phyloP scores from a whole-genome alignment of 1,140 invertebrate species.

The Drosophila burlai region DNA sequence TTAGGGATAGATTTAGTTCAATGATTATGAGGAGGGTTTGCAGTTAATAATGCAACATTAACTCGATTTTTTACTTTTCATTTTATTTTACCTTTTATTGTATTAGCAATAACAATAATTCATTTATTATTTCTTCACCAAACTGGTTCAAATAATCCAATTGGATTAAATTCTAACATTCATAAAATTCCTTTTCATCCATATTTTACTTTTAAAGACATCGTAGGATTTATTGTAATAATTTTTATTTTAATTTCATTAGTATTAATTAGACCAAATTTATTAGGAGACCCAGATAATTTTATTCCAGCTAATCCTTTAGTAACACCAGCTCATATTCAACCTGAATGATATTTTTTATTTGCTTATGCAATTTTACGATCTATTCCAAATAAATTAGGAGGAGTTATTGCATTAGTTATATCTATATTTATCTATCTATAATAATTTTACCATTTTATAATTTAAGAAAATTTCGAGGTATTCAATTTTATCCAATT shows the following conservation, averaged over 20 bases:
- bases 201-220: constrained; percentile 88
- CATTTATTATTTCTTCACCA: constrained; percentile 88
- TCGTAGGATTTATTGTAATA: constrained; percentile 87
- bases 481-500: constrained; percentile 86
- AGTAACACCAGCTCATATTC: constrained; percentile 89
- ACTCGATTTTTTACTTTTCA: constrained; percentile 90
- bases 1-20: constrained; percentile 85
- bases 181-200: constrained; percentile 88
- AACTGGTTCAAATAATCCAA: constrained; percentile 87
- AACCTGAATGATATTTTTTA: constrained; percentile 92
- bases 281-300: constrained; percentile 89
- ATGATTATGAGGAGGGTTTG: constrained; percentile 90
- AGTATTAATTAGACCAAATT: constrained; percentile 86
- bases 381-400: constrained; percentile 91
- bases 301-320: constrained; percentile 89
- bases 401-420: constrained; percentile 88
- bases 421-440: constrained; percentile 89
- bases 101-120: constrained; percentile 87
- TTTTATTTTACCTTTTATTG: constrained; percentile 89
- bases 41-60: constrained; percentile 89
- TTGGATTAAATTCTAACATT: constrained; percentile 87
- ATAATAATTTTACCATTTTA: constrained; percentile 87
- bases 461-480: constrained; percentile 86
- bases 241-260: constrained; percentile 85
- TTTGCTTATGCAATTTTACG: constrained; percentile 91